Evolutionary conservation across 30 jellyfish, hydroid and myxozoan species (phyloP).

Genomic region (Aurelia sp.): DNA sequence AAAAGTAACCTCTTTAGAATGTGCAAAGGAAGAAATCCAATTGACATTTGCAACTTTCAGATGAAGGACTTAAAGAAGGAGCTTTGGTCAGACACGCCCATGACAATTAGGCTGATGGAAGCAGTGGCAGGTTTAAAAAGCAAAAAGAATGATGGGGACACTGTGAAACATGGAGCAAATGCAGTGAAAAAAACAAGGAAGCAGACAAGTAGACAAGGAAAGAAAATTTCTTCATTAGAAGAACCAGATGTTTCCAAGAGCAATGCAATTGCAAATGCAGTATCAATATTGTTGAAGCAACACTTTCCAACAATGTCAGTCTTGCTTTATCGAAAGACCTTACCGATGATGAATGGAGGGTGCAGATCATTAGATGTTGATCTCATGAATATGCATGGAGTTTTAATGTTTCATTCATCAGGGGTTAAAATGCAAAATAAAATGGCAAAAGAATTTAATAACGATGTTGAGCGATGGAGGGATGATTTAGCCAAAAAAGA

Average conservation of each 20-base stretch:
- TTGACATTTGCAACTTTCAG: not conserved
- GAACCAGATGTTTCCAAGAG: constrained; percentile 10
- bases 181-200: constrained; percentile 9
- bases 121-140: not conserved
- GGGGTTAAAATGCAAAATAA: too few relatives aligned
- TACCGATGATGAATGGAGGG: too few relatives aligned
- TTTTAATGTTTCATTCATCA: too few relatives aligned
- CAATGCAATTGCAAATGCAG: constrained; percentile 12
- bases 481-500: too few relatives aligned
- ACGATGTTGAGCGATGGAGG: too few relatives aligned
- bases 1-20: not conserved
- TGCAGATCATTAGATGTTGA: too few relatives aligned
- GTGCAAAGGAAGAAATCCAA: constrained; percentile 13
- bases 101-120: not conserved
- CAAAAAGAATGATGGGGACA: constrained; percentile 4
- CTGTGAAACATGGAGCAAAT: constrained; percentile 5
- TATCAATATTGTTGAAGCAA: not conserved
- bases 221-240: not conserved
- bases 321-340: too few relatives aligned
- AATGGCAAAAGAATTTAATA: too few relatives aligned
- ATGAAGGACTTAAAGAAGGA: too few relatives aligned
- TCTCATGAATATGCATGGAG: too few relatives aligned
- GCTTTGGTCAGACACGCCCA: too few relatives aligned
- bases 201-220: constrained; percentile 12
- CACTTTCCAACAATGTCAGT: too few relatives aligned